Evolutionary conservation across 2,113 vertebrate species (phyloP).

Genomic region (Indicator indicator): DNA sequence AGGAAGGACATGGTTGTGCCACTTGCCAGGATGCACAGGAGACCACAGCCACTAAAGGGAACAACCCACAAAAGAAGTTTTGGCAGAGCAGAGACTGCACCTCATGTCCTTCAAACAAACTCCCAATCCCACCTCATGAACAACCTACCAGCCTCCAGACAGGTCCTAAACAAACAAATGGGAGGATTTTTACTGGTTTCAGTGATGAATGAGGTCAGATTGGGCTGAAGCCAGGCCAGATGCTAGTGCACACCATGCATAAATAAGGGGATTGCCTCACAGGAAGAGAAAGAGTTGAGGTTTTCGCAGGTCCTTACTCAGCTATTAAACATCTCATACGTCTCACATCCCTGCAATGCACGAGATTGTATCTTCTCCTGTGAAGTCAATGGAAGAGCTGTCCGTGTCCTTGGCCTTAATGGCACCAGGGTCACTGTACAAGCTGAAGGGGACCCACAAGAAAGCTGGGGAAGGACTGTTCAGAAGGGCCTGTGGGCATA

Average conservation of each 20-base stretch:
- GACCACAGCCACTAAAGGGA: neutral
- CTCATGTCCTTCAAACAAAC: neutral
- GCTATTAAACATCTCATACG: neutral
- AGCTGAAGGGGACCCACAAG: too few species aligned
- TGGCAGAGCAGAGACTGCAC: neutral
- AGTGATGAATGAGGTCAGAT: slow-evolving; percentile 31
- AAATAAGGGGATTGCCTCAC: slow-evolving; percentile 22
- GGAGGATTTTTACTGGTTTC: slow-evolving; percentile 16
- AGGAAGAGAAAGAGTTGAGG: neutral
- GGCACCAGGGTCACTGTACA: neutral
- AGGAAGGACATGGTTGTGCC: neutral
- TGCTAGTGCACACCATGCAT: slow-evolving; percentile 34
- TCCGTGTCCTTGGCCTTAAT: neutral
- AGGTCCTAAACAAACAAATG: slow-evolving; percentile 41
- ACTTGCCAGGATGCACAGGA: neutral
- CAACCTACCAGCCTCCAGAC: neutral
- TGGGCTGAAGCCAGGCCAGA: neutral
- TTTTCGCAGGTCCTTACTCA: neutral
- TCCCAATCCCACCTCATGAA: neutral
- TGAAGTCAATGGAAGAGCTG: neutral
- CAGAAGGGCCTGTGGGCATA: too few species aligned
- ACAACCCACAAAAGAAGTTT: neutral
- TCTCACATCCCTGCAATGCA: neutral
- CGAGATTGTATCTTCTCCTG: neutral
- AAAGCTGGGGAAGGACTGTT: too few species aligned